These are phyloP conservation scores for Neopelma chrysocephalum DNA, from an alignment of 2,797 vertebrate species.

Conservation along the genomic window DNA sequence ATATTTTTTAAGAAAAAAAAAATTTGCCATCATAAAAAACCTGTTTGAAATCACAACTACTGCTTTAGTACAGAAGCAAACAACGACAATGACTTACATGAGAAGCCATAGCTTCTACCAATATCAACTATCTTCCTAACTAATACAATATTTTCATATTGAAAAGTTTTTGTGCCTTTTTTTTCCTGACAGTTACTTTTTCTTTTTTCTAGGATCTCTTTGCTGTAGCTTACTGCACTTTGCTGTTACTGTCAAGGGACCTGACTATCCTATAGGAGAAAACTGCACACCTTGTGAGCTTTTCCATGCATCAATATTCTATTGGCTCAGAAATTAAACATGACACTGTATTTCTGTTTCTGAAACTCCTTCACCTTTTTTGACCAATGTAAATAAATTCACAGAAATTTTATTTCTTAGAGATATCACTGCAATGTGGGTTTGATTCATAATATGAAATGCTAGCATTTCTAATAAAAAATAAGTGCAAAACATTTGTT, in stretches of 20 bases:
- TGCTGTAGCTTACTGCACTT: not conserved
- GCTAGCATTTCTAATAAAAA: conserved; percentile 48
- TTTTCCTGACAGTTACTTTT: not conserved
- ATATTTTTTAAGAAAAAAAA: not conserved
- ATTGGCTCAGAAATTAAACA: conserved; percentile 17
- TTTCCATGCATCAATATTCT: not conserved
- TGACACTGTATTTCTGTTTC: not conserved
- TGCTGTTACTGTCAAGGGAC: not conserved
- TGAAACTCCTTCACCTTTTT: not conserved
- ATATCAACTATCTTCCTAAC: not conserved
- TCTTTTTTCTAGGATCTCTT: not conserved
- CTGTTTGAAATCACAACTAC: not conserved
- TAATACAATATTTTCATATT: not conserved
- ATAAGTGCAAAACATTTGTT: conserved; percentile 28
- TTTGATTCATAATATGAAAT: not conserved
- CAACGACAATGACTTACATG: not conserved
- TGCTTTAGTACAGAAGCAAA: not conserved
- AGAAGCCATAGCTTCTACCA: not conserved
- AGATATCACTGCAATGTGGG: not conserved
- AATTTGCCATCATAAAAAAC: not conserved
- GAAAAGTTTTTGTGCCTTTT: not conserved
- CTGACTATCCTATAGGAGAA: not conserved
- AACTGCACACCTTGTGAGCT: not conserved
- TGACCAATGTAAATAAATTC: not conserved
- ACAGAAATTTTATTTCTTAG: not conserved